Evolutionary conservation across 2,888 invertebrate species (phyloP).

Genomic region (Oscheius onirici): DNA sequence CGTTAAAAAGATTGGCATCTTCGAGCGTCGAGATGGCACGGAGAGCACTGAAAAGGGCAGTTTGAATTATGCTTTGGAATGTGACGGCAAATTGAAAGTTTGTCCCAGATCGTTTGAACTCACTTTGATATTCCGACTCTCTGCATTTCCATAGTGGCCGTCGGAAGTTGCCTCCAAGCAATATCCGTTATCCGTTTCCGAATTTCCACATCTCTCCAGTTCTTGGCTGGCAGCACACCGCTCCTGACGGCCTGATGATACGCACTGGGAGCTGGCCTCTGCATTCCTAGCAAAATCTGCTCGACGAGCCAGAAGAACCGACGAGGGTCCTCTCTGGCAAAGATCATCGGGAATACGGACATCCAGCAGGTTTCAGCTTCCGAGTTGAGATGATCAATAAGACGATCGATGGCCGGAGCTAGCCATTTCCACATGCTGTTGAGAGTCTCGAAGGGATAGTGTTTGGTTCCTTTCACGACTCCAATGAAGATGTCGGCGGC

Average conservation of each 20-base stretch:
- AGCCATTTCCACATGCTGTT: conserved; percentile 47
- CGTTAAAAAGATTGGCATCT: conserved; percentile 34
- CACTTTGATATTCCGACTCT: conserved; percentile 34
- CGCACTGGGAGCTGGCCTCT: conserved; percentile 19
- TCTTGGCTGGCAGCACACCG: conserved; percentile 21
- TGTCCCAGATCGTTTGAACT: neutral
- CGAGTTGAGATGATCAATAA: conserved; percentile 36
- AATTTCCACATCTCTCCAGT: conserved; percentile 46
- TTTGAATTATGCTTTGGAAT: too few species aligned
- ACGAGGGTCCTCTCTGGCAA: conserved; percentile 37
- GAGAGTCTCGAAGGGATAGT: conserved; percentile 39
- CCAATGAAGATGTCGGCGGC: conserved; percentile 51
- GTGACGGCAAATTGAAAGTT: too few species aligned
- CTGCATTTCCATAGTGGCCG: conserved; percentile 37
- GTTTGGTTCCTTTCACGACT: conserved; percentile 42
- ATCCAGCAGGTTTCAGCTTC: conserved; percentile 40
- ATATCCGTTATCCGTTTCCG: conserved; percentile 40
- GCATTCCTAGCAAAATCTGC: conserved; percentile 36
- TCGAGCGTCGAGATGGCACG: conserved; percentile 24
- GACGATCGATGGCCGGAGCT: conserved; percentile 33
- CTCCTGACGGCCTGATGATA: conserved; percentile 36
- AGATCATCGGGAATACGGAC: conserved; percentile 19
- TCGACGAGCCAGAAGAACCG: conserved; percentile 52
- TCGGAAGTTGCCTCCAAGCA: conserved; percentile 39
- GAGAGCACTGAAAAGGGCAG: conserved; percentile 23